Evolutionary conservation across 2,113 vertebrate genomes (phyloP), one percentile per base, ranked within the genome.

Genomic region (Eurystomus gularis): DNA sequence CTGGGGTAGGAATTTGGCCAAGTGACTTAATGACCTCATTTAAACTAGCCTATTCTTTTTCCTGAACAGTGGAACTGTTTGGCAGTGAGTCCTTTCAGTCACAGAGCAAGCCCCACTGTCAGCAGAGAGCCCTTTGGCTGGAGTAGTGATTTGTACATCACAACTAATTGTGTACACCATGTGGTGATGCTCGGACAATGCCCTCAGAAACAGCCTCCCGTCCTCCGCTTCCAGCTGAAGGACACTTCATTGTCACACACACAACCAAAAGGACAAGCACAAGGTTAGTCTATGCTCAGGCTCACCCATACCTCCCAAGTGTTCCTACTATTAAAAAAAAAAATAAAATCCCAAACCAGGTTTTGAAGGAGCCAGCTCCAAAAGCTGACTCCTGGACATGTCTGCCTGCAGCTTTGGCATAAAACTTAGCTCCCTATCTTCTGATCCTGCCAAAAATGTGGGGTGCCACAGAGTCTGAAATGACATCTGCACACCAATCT

Each of bases 1-100:
- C 65, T 72, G 90, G 72, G 90, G 92, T 84, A 68, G 86, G 69
- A 94, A 91, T 95, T 78, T 89, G 80, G 80, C 95, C 88, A 82
- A 96, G 66, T 79, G 80, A 84, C 88, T 86, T 68, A 78, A 78
- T 60, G 86, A 90, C 88, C 86, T 92, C 61, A 35, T 94, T 94
- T 91, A 52, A 93, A 82, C 69, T 6, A 57, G 69, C 65, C 31
- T 18, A 24, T 84, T 93, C 72, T 88, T 96, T 57, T 76, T 65
- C 29, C 76, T 71, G 64, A 83, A 0, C 57, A 62, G 48, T 49
- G 54, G 80, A 65, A 69, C 37, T 48, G 17, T 55, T 84, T 84
- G 92, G n/a, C 73, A 88, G n/a, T 1, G 24, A 76, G 72, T 80
- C 52, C 68, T 44, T 29, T 65, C 69, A 52, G 57, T 40, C 0